phyloP scores from a whole-genome alignment of 1,140 invertebrate genomes.

The Cataglyphis hispanica region DNA sequence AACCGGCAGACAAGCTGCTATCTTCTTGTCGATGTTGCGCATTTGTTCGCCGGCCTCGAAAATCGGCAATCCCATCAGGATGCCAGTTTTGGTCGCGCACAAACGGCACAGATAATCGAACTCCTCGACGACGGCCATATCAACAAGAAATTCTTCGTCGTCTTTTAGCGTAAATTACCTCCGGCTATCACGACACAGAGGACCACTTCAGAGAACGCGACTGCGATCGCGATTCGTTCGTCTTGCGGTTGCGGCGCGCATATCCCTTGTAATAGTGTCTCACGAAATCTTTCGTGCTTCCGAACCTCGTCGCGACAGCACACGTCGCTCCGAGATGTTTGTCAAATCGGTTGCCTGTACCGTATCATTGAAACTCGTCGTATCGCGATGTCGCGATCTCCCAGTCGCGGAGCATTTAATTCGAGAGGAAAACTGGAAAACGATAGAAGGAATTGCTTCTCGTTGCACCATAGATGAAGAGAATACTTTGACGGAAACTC shows the following conservation, averaged over 20 bases:
- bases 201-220: slow-evolving; percentile 25
- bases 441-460: too few species aligned
- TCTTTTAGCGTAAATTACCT: neutral
- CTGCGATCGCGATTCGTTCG: neutral
- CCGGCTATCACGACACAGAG: neutral
- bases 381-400: too few species aligned
- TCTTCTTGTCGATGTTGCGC: slow-evolving; percentile 88
- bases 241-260: neutral
- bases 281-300: neutral
- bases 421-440: neutral
- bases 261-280: neutral
- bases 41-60: slow-evolving; percentile 87
- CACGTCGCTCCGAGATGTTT: neutral
- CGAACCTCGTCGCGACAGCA: neutral
- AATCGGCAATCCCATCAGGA: slow-evolving; percentile 87
- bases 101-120: slow-evolving; percentile 87
- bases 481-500: neutral
- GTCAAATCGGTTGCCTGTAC: neutral
- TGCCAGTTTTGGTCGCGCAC: slow-evolving; percentile 87
- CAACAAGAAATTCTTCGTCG: slow-evolving; percentile 50
- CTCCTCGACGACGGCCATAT: slow-evolving; percentile 89
- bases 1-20: slow-evolving; percentile 88
- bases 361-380: neutral
- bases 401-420: neutral
- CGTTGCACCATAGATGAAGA: neutral